These are phyloP conservation scores for Heliconius nattereri DNA, from an alignment of 1,140 invertebrate species.

Conservation along the genomic window DNA sequence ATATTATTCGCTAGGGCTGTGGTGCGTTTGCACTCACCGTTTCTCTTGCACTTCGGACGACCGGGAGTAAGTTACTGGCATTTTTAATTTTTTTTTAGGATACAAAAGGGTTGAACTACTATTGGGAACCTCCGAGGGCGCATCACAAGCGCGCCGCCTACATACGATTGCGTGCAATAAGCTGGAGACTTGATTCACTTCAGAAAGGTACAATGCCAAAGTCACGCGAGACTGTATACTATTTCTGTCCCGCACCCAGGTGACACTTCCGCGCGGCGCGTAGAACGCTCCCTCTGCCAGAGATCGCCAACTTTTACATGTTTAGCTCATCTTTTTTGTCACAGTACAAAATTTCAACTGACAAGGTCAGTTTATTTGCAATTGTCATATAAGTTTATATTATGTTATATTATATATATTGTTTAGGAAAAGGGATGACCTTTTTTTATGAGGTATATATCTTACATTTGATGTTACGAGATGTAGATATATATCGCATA, in stretches of 20 bases:
- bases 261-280: constrained; percentile 41
- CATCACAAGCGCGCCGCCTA: constrained; percentile 31
- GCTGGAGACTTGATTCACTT: constrained; percentile 37
- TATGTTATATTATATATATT: neutral
- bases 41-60: constrained; percentile 54
- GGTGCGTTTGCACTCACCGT: constrained; percentile 55
- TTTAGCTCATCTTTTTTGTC: constrained; percentile 24
- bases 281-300: constrained; percentile 32
- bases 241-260: constrained; percentile 47
- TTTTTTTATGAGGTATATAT: too few relatives aligned
- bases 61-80: constrained; percentile 62
- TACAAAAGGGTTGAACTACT: constrained; percentile 14
- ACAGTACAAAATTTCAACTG: neutral
- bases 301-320: constrained; percentile 37
- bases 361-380: neutral
- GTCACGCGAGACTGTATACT: constrained; percentile 47
- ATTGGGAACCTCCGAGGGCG: constrained; percentile 30
- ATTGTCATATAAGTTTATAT: too few relatives aligned
- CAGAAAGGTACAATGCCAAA: constrained; percentile 55
- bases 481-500: neutral
- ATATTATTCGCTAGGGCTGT: neutral
- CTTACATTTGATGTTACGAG: too few relatives aligned
- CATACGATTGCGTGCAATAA: constrained; percentile 39
- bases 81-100: constrained; percentile 29
- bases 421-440: too few relatives aligned